These are phyloP conservation scores for Gallinago paraguaiae DNA, from an alignment of 2,113 vertebrate species.

Conservation along the genomic window DNA sequence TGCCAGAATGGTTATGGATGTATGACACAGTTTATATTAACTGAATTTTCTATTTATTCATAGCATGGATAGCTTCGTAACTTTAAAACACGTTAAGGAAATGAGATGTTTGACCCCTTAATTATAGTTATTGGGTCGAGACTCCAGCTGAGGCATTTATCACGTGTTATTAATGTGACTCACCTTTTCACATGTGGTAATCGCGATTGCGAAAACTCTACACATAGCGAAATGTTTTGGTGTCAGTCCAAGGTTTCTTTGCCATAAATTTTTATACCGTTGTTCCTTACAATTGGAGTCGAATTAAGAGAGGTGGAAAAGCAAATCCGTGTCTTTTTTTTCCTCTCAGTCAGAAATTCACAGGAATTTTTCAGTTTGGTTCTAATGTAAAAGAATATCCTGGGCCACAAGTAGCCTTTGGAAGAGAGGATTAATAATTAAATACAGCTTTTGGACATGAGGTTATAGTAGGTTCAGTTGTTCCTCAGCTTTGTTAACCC, in stretches of 20 bases:
- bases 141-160: neutral
- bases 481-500: neutral
- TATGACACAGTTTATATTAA: neutral
- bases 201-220: neutral
- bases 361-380: neutral
- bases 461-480: neutral
- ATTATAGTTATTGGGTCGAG: neutral
- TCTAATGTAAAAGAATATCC: neutral
- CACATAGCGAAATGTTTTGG: neutral
- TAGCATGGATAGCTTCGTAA: neutral
- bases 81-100: constrained; percentile 16
- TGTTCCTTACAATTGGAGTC: neutral
- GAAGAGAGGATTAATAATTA: neutral
- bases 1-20: neutral
- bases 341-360: neutral
- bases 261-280: fast-evolving
- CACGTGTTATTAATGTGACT: neutral
- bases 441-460: neutral
- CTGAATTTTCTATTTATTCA: neutral
- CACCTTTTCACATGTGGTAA: neutral
- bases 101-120: neutral
- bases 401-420: neutral
- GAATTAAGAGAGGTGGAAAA: neutral
- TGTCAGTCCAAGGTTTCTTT: neutral
- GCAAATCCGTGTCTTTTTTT: neutral